Percentiles rank a stretch among this genome's conserved stretches.
These are phyloP conservation scores for Bradypodion pumilum DNA, from an alignment of 2,797 vertebrate species.

Conservation along the genomic window DNA sequence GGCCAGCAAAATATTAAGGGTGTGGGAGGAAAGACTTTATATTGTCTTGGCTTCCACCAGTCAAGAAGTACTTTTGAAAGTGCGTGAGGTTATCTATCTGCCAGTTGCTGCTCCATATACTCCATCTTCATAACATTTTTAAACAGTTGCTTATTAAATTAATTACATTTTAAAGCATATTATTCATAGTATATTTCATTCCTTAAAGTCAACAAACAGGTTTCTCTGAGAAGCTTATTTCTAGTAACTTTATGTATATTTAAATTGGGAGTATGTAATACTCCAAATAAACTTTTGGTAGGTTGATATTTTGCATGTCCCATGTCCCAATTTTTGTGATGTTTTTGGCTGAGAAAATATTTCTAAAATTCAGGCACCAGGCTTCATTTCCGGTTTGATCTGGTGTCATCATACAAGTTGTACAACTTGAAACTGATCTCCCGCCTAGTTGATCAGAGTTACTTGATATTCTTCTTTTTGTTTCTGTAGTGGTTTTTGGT, in stretches of 20 bases:
- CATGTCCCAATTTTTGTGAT: no score
- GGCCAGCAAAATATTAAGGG: neutral
- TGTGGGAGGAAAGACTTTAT: neutral
- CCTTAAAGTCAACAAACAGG: neutral
- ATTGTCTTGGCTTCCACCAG: neutral
- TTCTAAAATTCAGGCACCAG: no score
- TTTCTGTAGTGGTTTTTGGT: no score
- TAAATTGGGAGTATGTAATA: neutral
- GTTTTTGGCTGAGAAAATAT: no score
- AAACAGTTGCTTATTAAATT: no score
- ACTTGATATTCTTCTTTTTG: no score
- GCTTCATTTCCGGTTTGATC: no score
- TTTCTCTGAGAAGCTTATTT: neutral
- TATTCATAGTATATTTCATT: no score
- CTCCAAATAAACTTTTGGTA: neutral
- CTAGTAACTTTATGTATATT: neutral
- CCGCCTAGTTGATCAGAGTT: no score
- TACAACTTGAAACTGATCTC: no score
- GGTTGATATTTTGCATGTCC: constrained; percentile 2
- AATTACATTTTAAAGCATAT: neutral
- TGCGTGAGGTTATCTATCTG: no score
- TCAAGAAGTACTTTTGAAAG: neutral
- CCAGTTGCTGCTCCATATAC: neutral
- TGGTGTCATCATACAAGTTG: no score
- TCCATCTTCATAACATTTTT: neutral